Evolutionary conservation across 2,113 vertebrate genomes (phyloP).

Genomic region (Chamaea fasciata): DNA sequence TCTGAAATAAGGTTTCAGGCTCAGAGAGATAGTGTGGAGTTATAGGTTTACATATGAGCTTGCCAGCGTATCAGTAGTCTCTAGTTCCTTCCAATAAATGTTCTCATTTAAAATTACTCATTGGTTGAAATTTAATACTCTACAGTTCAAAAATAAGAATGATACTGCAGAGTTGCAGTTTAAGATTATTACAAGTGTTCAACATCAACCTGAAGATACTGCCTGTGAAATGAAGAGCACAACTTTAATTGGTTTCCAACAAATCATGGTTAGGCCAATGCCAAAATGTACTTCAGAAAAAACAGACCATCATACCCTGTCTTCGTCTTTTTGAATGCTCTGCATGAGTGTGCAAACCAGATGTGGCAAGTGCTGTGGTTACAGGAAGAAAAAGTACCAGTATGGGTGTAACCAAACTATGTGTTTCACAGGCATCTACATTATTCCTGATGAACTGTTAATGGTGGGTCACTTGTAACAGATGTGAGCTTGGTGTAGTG

Average conservation of each 20-base stretch:
- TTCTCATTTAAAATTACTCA: neutral
- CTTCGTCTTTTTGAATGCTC: neutral
- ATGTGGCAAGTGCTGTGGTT: accelerated
- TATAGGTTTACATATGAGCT: neutral
- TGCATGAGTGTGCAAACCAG: neutral
- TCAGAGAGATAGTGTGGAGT: neutral
- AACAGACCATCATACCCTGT: accelerated
- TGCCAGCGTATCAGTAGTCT: neutral
- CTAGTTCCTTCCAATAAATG: neutral
- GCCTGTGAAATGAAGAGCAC: neutral
- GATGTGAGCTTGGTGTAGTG: neutral
- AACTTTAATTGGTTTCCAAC: neutral
- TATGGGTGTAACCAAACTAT: neutral
- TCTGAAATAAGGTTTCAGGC: neutral
- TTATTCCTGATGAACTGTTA: neutral
- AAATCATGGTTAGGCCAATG: neutral
- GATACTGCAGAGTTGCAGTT: neutral
- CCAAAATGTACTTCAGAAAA: neutral
- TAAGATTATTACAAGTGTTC: neutral
- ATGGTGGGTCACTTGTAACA: neutral
- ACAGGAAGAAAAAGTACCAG: neutral
- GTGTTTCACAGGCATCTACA: too few relatives aligned
- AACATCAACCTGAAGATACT: neutral
- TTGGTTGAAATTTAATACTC: neutral
- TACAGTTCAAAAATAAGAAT: neutral